These are phyloP conservation scores for Stercorarius parasiticus DNA, from an alignment of 2,113 vertebrate species.

Conservation along the genomic window DNA sequence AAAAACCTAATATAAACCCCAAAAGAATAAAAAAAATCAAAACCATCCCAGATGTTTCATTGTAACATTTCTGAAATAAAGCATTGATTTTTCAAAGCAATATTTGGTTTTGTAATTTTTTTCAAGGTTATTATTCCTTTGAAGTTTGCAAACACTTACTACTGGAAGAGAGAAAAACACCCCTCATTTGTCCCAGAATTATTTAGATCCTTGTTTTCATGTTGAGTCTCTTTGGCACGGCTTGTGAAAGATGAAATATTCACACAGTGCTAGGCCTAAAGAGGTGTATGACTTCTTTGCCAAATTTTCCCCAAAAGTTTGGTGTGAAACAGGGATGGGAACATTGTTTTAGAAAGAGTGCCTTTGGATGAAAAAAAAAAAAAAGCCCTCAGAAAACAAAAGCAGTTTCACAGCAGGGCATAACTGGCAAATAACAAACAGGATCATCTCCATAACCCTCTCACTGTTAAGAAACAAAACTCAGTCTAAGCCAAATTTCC, in stretches of 20 bases:
- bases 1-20: not conserved
- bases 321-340: not conserved
- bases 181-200: not conserved
- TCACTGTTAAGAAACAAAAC: not conserved
- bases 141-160: not conserved
- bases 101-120: not conserved
- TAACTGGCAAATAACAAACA: not conserved
- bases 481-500: not conserved
- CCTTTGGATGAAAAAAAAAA: not conserved
- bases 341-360: not conserved
- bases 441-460: not conserved
- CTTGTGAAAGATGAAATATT: constrained; percentile 17
- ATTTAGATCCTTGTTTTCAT: not conserved
- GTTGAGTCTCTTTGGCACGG: not conserved
- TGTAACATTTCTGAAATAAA: not conserved
- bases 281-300: not conserved
- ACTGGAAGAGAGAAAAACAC: not conserved
- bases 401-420: not conserved
- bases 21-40: not conserved
- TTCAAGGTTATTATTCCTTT: not conserved
- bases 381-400: not conserved
- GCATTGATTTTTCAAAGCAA: not conserved
- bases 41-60: not conserved
- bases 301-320: not conserved
- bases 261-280: not conserved